Base-by-base conservation (phyloP, 1,140 invertebrate species). In the Drosophila kepulauana region DNA sequence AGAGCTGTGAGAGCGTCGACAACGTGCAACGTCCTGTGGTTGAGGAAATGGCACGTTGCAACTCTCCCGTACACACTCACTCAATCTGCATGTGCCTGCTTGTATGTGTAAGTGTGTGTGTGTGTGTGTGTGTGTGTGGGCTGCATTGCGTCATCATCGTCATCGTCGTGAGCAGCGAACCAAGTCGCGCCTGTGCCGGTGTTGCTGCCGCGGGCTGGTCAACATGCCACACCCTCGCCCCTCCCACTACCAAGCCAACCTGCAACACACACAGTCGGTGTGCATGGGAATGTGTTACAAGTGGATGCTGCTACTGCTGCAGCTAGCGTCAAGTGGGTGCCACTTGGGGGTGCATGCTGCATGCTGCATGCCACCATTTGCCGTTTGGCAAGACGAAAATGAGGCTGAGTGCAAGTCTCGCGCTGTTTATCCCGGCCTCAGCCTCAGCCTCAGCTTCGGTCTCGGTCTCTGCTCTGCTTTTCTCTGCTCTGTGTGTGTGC, bases 271-370 rank as follows among this genome's bases (percentile, higher is more conserved):
- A 49, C 33, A 25, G 43, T n/a, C 51, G 20, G 15, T 54, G 38
- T 48, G 46, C 46, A 48, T 38, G 66, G 62, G 69, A 89, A 89
- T 88, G 84, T 88, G 84, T 89, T 89, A 88, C 84, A 88, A 88
- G 81, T 89, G 84, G 82, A 74, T 69, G 71, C 45, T 56, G 71
- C 49, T 56, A 65, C 49, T 68, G 52, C n/a, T 74, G 71, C 57
- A 54, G 49, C 64, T 51, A 33, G 59, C 45, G 56, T 64, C 61
- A 59, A 65, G 70, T 59, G 63, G 63, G 54, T 58, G 74, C 67
- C 61, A 64, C 48, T 43, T 70, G 33, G 68, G 58, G 64, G 43
- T 41, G 63, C 49, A 54, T 38, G 43, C 43, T 13, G 13, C 20
- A 38, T 38, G 33, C 48, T 25, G 49, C 41, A n/a, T 13, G 35